Evolutionary conservation across 2,888 invertebrate species (phyloP).

Genomic region (Rhingia campestris): DNA sequence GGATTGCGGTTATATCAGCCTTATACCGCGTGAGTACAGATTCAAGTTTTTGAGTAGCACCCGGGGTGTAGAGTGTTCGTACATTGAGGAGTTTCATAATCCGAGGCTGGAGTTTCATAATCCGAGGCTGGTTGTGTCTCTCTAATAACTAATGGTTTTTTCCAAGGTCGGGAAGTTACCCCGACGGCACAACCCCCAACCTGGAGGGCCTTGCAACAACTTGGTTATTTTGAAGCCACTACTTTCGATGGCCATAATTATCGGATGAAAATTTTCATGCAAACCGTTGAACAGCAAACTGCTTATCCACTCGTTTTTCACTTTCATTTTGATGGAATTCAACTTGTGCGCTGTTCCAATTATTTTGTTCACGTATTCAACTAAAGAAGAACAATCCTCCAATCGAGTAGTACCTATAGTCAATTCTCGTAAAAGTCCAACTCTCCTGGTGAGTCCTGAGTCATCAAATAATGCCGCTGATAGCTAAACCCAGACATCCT

Average conservation of each 20-base stretch:
- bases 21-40: too few species aligned
- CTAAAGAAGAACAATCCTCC: not conserved
- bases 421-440: constrained; percentile 6
- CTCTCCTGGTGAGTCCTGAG: constrained; percentile 11
- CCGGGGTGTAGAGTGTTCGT: too few species aligned
- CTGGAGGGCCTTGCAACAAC: too few species aligned
- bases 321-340: constrained; percentile 1
- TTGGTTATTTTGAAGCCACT: constrained; percentile 17
- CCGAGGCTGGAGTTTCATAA: too few species aligned
- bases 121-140: too few species aligned
- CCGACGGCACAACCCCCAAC: too few species aligned
- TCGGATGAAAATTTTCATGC: constrained; percentile 20
- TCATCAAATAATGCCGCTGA: constrained; percentile 4
- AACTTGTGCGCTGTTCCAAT: constrained; percentile 23
- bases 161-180: too few species aligned
- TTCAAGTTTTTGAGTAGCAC: too few species aligned
- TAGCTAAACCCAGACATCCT: constrained; percentile 44
- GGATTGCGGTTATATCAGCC: too few species aligned
- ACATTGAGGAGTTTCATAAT: too few species aligned
- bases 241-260: constrained; percentile 18
- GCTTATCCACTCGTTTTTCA: constrained; percentile 15
- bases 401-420: constrained; percentile 16
- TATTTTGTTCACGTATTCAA: constrained; percentile 12
- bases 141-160: too few species aligned
- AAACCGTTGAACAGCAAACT: constrained; percentile 13